These are phyloP conservation scores for Drosophila cognata DNA, from an alignment of 2,888 invertebrate species.

Conservation along the genomic window DNA sequence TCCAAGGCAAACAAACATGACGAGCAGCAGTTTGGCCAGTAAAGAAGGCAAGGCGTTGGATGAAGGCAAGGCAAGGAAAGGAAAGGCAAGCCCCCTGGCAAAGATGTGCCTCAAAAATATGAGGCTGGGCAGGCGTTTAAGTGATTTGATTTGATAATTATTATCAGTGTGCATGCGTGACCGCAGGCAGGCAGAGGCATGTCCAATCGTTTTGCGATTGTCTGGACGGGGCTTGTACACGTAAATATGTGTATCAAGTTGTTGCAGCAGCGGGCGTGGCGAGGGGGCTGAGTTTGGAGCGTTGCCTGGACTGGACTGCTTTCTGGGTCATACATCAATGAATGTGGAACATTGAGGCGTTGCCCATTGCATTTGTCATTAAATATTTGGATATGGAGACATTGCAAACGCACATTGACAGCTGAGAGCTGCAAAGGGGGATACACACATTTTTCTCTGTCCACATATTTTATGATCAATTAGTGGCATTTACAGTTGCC, in stretches of 20 bases:
- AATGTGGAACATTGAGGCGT: constrained; percentile 59
- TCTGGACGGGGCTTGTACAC: constrained; percentile 30
- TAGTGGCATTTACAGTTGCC: constrained; percentile 72
- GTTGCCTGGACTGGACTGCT: constrained; percentile 11
- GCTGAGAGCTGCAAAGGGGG: constrained; percentile 34
- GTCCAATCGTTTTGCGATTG: constrained; percentile 74
- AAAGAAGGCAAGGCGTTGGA: background rate
- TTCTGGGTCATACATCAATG: constrained; percentile 77
- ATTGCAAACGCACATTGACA: constrained; percentile 41
- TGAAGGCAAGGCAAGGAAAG: background rate
- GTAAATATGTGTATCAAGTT: constrained; percentile 8
- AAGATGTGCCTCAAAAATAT: constrained; percentile 64
- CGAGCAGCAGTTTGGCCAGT: constrained; percentile 28
- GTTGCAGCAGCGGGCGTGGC: background rate
- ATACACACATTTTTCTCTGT: constrained; percentile 26
- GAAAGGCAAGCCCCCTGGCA: background rate
- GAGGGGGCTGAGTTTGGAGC: background rate
- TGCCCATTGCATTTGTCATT: constrained; percentile 70
- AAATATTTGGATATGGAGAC: constrained; percentile 29
- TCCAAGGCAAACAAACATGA: constrained; percentile 77
- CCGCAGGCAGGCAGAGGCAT: constrained; percentile 67
- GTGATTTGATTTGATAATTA: constrained; percentile 84
- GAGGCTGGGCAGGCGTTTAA: constrained; percentile 82
- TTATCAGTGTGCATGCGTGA: constrained; percentile 83
- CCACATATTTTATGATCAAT: constrained; percentile 72